A percentile compares a stretch with the other conserved stretches of the same genome.
phyloP scores from a whole-genome alignment of 2,113 vertebrate species.

The Engystomops pustulosus region DNA sequence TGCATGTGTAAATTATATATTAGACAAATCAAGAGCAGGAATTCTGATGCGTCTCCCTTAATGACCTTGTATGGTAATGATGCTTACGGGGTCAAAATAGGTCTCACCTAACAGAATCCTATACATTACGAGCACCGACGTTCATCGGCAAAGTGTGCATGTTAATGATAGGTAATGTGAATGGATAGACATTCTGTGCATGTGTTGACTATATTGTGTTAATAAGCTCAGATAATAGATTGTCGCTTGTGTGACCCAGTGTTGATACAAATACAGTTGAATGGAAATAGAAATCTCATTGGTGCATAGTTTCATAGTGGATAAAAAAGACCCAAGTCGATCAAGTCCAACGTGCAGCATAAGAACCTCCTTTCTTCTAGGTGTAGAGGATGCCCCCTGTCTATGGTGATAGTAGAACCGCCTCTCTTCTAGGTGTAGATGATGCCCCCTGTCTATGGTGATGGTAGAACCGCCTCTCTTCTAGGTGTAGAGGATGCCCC shows the following conservation, averaged over 20 bases:
- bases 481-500: too few relatives aligned
- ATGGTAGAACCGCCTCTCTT: too few relatives aligned
- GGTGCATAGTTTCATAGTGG: too few relatives aligned
- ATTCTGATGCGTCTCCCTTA: not conserved
- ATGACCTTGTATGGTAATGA: not conserved
- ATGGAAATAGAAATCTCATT: too few relatives aligned
- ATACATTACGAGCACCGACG: not conserved
- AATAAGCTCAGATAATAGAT: not conserved
- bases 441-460: too few relatives aligned
- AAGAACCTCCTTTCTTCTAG: too few relatives aligned
- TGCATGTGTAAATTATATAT: conserved; percentile 34
- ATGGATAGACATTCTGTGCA: not conserved
- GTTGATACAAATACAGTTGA: too few relatives aligned
- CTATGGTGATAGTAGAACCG: too few relatives aligned
- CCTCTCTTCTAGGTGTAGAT: too few relatives aligned
- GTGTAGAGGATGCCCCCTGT: too few relatives aligned
- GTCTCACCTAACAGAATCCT: not conserved
- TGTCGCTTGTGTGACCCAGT: not conserved
- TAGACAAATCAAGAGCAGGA: conserved; percentile 6
- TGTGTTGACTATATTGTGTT: not conserved
- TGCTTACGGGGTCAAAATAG: not conserved
- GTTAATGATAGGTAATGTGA: not conserved
- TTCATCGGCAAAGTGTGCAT: not conserved
- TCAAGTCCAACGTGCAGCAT: too few relatives aligned
- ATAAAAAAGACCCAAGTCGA: too few relatives aligned